phyloP scores from a whole-genome alignment of 2,797 vertebrate genomes.

The Etheostoma nigrum region DNA sequence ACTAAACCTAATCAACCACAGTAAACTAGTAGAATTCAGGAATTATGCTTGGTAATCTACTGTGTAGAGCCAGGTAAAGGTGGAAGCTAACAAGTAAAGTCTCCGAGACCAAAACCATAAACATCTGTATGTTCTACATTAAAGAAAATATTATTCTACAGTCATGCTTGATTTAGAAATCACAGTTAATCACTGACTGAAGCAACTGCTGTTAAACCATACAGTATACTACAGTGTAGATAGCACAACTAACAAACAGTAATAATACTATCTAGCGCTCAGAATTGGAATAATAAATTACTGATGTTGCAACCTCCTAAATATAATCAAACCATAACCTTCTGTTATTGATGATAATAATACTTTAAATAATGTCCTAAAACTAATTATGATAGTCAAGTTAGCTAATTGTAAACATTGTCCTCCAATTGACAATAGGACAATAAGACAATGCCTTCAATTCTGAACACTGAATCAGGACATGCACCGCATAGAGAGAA shows the following conservation, averaged over 20 bases:
- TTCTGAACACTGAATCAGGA: constrained; percentile 55
- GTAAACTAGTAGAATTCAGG: constrained; percentile 58
- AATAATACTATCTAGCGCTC: constrained; percentile 51
- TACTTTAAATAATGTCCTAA: constrained; percentile 31
- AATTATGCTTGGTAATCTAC: constrained; percentile 50
- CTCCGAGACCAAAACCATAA: constrained; percentile 47
- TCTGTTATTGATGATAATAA: constrained; percentile 30
- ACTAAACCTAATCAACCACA: constrained; percentile 53
- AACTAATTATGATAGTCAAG: constrained; percentile 35
- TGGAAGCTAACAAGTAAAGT: constrained; percentile 59
- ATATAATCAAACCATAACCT: constrained; percentile 31
- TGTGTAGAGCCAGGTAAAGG: constrained; percentile 36
- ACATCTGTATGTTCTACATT: constrained; percentile 49
- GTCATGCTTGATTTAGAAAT: constrained; percentile 58
- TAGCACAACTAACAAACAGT: constrained; percentile 52
- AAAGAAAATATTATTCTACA: constrained; percentile 31
- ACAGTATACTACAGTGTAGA: constrained; percentile 45
- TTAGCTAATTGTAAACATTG: constrained; percentile 62
- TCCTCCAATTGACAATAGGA: constrained; percentile 48
- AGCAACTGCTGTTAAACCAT: constrained; percentile 48
- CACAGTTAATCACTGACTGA: constrained; percentile 62
- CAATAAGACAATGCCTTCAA: constrained; percentile 56
- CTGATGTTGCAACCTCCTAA: constrained; percentile 42
- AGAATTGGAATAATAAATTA: constrained; percentile 44
- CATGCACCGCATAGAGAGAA: constrained; percentile 39